Percentiles rank a stretch among this genome's conserved stretches.
Conservation (phyloP, 2,113 vertebrate genomes). For the Oreotrochilus melanogaster region DNA sequence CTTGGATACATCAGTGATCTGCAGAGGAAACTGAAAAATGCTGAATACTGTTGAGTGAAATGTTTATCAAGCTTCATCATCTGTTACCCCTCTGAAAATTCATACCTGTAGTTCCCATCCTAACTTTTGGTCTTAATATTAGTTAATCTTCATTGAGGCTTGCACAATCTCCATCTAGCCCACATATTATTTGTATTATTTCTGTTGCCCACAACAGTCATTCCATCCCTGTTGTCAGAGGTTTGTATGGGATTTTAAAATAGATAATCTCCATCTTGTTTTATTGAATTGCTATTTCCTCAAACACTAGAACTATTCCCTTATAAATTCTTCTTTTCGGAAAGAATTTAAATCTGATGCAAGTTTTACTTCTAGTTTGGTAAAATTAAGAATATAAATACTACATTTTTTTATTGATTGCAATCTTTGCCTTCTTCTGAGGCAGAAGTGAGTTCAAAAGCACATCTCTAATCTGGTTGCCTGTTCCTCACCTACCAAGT, state of each 20-base stretch:
- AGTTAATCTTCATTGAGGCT: neutral
- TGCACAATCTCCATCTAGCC: neutral
- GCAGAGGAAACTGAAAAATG: neutral
- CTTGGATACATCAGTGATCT: neutral
- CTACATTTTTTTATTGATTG: neutral
- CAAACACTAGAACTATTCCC: neutral
- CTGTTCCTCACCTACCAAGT: neutral
- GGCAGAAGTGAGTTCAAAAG: neutral
- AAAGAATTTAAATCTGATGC: neutral
- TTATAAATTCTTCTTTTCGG: neutral
- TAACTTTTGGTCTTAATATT: neutral
- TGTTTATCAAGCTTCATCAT: neutral
- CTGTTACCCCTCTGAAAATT: neutral
- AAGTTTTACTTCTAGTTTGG: neutral
- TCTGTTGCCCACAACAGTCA: neutral
- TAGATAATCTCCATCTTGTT: neutral
- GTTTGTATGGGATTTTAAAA: neutral
- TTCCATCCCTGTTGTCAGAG: neutral
- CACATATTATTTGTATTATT: neutral
- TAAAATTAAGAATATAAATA: neutral
- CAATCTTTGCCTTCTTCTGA: neutral
- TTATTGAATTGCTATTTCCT: neutral
- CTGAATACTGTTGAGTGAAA: neutral
- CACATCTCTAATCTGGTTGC: neutral
- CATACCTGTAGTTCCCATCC: neutral